phyloP scores from a whole-genome alignment of 2,113 vertebrate genomes.

The Zeus faber region DNA sequence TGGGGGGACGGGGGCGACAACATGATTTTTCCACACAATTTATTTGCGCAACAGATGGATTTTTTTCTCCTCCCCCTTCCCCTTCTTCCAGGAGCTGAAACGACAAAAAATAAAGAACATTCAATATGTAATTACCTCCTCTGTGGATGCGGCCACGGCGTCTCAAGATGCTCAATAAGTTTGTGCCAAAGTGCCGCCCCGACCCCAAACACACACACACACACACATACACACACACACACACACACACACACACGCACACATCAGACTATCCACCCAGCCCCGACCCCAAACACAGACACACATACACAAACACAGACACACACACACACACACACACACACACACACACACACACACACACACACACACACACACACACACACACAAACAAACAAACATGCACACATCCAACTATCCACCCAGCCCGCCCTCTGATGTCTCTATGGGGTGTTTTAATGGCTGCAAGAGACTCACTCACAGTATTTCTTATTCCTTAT shows the following conservation, averaged over 20 bases:
- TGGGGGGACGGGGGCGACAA: slow-evolving; percentile 49
- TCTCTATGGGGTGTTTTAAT: slow-evolving; percentile 64
- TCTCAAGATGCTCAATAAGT: slow-evolving; percentile 55
- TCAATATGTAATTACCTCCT: slow-evolving; percentile 76
- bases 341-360: not conserved
- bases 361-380: slow-evolving; percentile 3
- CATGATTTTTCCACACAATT: slow-evolving; percentile 57
- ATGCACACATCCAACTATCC: not conserved
- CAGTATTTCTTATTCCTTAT: slow-evolving; percentile 91
- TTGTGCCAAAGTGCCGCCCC: slow-evolving; percentile 58
- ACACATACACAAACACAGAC: not conserved
- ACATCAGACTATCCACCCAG: too few species aligned
- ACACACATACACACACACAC: not conserved
- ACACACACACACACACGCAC: not conserved
- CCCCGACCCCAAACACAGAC: not conserved
- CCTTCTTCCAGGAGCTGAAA: slow-evolving; percentile 52
- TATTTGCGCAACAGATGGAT: slow-evolving; percentile 63
- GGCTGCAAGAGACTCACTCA: slow-evolving; percentile 83
- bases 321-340: not conserved
- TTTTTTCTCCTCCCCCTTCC: slow-evolving; percentile 46
- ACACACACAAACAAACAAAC: slow-evolving; percentile 53
- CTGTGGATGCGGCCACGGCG: slow-evolving; percentile 49
- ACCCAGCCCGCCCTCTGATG: slow-evolving; percentile 55
- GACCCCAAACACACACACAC: slow-evolving; percentile 65
- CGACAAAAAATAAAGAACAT: slow-evolving; percentile 62